Conservation (phyloP, 2,888 invertebrate species). For the Caenorhabditis sp. region DNA sequence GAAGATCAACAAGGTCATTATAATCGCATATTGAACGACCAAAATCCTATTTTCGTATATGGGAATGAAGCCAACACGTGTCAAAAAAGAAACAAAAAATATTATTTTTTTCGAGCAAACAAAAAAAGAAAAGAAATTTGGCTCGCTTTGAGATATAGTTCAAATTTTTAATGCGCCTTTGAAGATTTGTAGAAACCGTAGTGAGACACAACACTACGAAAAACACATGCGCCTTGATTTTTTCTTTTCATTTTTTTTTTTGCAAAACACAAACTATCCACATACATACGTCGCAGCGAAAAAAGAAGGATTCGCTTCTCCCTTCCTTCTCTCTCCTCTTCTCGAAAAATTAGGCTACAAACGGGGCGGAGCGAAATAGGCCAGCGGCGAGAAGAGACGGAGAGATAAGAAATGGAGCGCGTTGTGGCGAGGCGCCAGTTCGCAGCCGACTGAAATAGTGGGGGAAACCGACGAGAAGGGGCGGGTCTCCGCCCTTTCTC, state of each 20-base stretch:
- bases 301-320: background rate
- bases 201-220: background rate
- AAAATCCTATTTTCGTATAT: no score
- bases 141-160: background rate
- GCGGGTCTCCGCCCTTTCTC: slow-evolving; percentile 10
- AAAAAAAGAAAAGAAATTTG: no score
- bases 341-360: slow-evolving; percentile 6
- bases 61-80: no score
- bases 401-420: slow-evolving; percentile 24
- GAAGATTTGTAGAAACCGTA: background rate
- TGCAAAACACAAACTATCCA: no score
- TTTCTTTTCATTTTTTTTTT: background rate
- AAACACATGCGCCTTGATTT: background rate
- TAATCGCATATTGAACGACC: no score
- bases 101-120: no score
- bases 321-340: no score
- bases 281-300: background rate
- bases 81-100: no score
- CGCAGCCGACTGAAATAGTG: slow-evolving; percentile 38
- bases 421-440: slow-evolving; percentile 20
- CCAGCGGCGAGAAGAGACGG: background rate
- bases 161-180: background rate
- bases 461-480: slow-evolving; percentile 12
- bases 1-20: no score
- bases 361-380: background rate